Base-by-base conservation (phyloP, 2,113 vertebrate genomes). In the Pelusios castaneus region DNA sequence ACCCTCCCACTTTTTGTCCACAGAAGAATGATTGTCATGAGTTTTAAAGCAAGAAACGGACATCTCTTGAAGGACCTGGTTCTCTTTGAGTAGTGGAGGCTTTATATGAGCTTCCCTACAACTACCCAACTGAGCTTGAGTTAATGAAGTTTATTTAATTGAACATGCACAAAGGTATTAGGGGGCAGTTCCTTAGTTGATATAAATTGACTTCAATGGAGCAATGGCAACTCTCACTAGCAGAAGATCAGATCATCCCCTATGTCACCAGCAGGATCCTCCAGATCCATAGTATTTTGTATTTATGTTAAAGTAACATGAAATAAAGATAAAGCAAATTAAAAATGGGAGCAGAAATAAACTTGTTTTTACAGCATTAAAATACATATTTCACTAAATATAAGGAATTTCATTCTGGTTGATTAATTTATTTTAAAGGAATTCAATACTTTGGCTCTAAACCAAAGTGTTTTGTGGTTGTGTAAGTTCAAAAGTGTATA, bases 181-280 rank as follows among this genome's bases (percentile, higher is more conserved):
- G 43, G 77, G 82, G 86, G 54, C 29, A 49, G 76, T 63, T 94
- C 76, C 80, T 92, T 63, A 85, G 82, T 60, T 84, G 47, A 43
- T 93, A 25, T 63, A 82, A 96, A 76, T 17, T 93, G 88, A 95
- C 93, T 94, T 91, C 86, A 87, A 82, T 77, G 82, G 25, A 93
- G 49, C 60, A 93, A 25, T 54, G 87, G 56, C 80, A 93, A 87
- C 19, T 93, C 89, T 0, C 2, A 54, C 63, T 82, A 95, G 77
- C 60, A 94, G 85, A 4, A 89, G 91, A 95, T 95, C 85, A 92
- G 84, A 95, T 95, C 85, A 92, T 79, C 47, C 47, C 84, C 51
- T 90, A 83, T 88, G 89, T 95, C 52, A 91, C 73, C 82, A 89
- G 84, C 60, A 92, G 63, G 34, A 10, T 95, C 81, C 63, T 93